Base-by-base conservation (phyloP, 2,797 vertebrate genomes). In the Sebastes cheni region DNA sequence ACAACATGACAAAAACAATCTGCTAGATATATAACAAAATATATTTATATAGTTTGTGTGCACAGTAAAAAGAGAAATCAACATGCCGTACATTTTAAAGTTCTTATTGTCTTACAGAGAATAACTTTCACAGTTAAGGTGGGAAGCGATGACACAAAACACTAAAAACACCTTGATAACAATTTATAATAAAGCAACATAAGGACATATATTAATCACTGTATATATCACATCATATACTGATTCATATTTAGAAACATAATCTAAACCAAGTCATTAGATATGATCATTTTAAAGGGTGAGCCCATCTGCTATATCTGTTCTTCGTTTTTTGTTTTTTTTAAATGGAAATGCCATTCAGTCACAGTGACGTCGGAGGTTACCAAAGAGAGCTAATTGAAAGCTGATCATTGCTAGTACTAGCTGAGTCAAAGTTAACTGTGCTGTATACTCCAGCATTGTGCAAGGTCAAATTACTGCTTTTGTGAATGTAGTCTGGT, bases 381-480 rank as follows among this genome's bases (percentile, higher is more conserved):
- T 42, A 42, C 39, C 16, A 46, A 18, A 46, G 42, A 1, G 0
- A 46, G 14, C 42, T 46, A 46, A 46, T 46, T 1, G 1, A 46
- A 46, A 46, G 14, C 42, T 46, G 0, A 46, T 46, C 42, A 0
- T 46, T 46, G 42, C 42, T 18, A 18, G 42, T 1, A 3, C 42
- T 18, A 46, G 42, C 42, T 18, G 3, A 46, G 14, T 46, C 42
- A 46, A 46, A 46, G 42, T 46, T 46, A 52, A 8, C 0, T 34
- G 32, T 34, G 46, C 18, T 20, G 42, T 18, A 46, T 46, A 46
- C 14, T 42, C 39, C 39, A 1, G 6, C 6, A 0, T 42, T 42
- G 0, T 42, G 39, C 39, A 46, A 18, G 2, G 6, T 46, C 0
- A 46, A 0, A 46, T 46, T 46, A 46, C 42, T 46, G 39, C 39